Evolutionary conservation across 1,140 invertebrate genomes (phyloP).

Genomic region (Drosophila repletoides): DNA sequence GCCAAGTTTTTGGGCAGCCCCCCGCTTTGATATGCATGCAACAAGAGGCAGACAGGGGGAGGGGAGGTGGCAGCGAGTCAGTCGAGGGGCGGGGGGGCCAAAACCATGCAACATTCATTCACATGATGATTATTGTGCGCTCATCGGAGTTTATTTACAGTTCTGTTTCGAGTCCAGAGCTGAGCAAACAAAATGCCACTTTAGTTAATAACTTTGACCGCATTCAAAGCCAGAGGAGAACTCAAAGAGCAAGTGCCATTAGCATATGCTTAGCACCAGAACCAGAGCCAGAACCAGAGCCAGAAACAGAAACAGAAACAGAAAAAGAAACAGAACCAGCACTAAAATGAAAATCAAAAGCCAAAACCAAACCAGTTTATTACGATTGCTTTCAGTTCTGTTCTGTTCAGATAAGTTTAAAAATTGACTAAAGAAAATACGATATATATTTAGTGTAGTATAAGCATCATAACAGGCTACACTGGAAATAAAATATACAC

Average conservation of each 20-base stretch:
- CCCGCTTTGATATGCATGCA: slow-evolving; percentile 14
- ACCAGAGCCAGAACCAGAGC: slow-evolving; percentile 27
- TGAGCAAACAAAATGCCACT: slow-evolving; percentile 42
- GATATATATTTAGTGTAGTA: background rate
- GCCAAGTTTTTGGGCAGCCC: slow-evolving; percentile 33
- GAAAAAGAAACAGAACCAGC: background rate
- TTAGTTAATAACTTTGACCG: slow-evolving; percentile 77
- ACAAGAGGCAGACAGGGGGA: background rate
- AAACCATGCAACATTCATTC: background rate
- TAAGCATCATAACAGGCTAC: slow-evolving; percentile 12
- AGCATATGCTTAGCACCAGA: slow-evolving; percentile 76
- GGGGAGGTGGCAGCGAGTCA: background rate
- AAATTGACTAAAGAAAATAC: slow-evolving; percentile 27
- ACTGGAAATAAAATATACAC: too few species aligned
- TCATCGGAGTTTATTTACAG: slow-evolving; percentile 29
- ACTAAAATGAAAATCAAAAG: background rate
- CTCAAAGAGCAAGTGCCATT: slow-evolving; percentile 62
- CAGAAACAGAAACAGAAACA: background rate
- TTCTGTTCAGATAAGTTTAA: too few species aligned
- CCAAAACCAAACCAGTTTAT: slow-evolving; percentile 25
- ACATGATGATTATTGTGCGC: slow-evolving; percentile 2
- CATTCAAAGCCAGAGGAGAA: slow-evolving; percentile 49
- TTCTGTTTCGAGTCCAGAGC: too few species aligned
- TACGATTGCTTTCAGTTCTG: too few species aligned
- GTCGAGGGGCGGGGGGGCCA: too few species aligned